phyloP scores from a whole-genome alignment of 1,140 invertebrate species.

The Geopemphigus sp. region DNA sequence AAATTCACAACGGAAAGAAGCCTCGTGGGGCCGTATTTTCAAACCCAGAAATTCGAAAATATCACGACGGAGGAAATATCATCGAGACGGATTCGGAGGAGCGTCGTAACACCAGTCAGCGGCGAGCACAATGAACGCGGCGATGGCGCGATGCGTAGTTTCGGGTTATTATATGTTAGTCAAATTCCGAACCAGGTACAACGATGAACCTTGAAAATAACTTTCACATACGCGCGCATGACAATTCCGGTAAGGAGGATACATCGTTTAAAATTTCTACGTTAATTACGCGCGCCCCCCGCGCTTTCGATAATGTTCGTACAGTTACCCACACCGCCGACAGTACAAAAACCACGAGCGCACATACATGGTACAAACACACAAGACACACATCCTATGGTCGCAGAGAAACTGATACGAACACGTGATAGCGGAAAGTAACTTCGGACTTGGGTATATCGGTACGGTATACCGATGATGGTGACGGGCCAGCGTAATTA shows the following conservation, averaged over 20 bases:
- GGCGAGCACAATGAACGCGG: no score
- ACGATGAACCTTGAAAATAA: slow-evolving; percentile 24
- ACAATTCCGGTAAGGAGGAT: slow-evolving; percentile 6
- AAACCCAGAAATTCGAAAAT: background rate
- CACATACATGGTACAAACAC: no score
- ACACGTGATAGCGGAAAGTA: no score
- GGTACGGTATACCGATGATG: no score
- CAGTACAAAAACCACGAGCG: no score
- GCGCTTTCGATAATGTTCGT: background rate
- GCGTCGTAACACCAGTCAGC: background rate
- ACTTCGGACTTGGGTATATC: no score
- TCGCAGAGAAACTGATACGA: no score
- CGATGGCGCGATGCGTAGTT: no score
- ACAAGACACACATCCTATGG: no score
- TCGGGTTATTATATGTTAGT: background rate
- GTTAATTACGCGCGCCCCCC: background rate
- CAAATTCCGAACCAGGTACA: background rate
- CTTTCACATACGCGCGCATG: slow-evolving; percentile 44
- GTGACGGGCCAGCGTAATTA: no score
- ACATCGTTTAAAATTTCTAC: slow-evolving; percentile 22
- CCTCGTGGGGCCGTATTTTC: background rate
- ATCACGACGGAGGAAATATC: background rate
- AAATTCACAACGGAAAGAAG: background rate
- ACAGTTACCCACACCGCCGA: slow-evolving; percentile 6
- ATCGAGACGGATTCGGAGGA: background rate